phyloP scores from a whole-genome alignment of 2,888 invertebrate species.

The Teleogryllus oceanicus region DNA sequence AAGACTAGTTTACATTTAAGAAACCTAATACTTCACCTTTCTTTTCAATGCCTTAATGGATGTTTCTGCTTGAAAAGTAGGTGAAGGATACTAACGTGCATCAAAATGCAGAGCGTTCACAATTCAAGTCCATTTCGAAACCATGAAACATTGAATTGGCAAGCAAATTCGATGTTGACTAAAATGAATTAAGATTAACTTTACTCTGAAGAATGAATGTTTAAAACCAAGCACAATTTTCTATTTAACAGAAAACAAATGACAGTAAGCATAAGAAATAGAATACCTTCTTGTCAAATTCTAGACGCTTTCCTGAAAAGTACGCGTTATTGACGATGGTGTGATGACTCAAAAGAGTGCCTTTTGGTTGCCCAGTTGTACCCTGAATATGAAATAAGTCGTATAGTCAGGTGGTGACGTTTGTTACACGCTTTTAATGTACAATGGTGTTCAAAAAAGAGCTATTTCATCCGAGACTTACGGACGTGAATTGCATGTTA shows the following conservation, averaged over 20 bases:
- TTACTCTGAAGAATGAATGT: too few relatives aligned
- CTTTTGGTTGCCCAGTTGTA: constrained; percentile 79
- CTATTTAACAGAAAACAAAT: too few relatives aligned
- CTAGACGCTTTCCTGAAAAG: constrained; percentile 55
- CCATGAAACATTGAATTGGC: constrained; percentile 78
- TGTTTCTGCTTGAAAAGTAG: constrained; percentile 58
- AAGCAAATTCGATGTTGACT: constrained; percentile 46
- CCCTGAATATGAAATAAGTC: constrained; percentile 50
- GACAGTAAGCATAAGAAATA: too few relatives aligned
- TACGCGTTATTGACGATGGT: constrained; percentile 72
- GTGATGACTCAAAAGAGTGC: constrained; percentile 66
- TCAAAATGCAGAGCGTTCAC: constrained; percentile 57
- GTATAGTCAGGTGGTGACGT: neutral
- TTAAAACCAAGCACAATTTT: too few relatives aligned
- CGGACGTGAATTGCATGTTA: constrained; percentile 80
- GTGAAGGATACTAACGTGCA: constrained; percentile 58
- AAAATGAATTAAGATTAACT: neutral
- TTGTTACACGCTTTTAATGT: neutral
- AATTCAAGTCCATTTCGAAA: constrained; percentile 63
- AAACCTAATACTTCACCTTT: constrained; percentile 53
- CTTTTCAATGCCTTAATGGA: constrained; percentile 63
- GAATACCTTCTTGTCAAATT: constrained; percentile 48
- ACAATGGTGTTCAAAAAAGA: neutral
- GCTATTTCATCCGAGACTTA: constrained; percentile 42
- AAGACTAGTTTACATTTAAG: too few relatives aligned